phyloP scores from a whole-genome alignment of 2,888 invertebrate species.

The Frankliniella fusca region DNA sequence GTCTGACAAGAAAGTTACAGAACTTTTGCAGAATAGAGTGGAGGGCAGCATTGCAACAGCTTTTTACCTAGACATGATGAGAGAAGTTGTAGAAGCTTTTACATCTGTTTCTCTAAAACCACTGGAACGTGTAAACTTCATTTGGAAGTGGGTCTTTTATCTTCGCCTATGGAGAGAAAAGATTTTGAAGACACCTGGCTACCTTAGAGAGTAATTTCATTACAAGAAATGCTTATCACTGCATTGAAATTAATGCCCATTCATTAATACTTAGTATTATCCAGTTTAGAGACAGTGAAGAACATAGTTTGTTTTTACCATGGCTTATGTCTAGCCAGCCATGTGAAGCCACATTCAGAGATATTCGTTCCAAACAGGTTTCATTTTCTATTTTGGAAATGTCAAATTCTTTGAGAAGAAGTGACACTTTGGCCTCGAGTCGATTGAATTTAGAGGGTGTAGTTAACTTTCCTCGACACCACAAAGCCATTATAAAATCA shows the following conservation, averaged over 20 bases:
- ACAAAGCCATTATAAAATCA: background rate
- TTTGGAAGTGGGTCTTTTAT: conserved; percentile 39
- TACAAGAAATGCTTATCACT: conserved; percentile 38
- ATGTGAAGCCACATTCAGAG: conserved; percentile 20
- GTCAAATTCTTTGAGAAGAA: background rate
- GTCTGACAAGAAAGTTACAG: conserved; percentile 37
- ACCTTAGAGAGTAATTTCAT: conserved; percentile 39
- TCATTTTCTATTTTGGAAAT: background rate
- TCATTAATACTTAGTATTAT: conserved; percentile 34
- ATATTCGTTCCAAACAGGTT: background rate
- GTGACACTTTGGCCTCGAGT: conserved; percentile 5
- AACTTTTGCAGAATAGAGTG: conserved; percentile 37
- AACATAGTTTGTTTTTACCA: conserved; percentile 25
- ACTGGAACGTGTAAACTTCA: conserved; percentile 37
- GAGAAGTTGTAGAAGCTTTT: conserved; percentile 37
- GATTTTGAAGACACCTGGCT: conserved; percentile 35
- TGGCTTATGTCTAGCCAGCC: conserved; percentile 28
- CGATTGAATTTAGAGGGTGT: background rate
- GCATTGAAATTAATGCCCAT: conserved; percentile 38
- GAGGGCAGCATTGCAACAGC: conserved; percentile 39
- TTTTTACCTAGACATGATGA: conserved; percentile 39
- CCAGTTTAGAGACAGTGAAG: conserved; percentile 22
- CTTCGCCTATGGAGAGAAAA: conserved; percentile 39
- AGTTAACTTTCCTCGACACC: background rate
- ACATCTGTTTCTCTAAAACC: conserved; percentile 34